Conservation (phyloP, 2,888 invertebrate genomes). For the Torymus auratus region DNA sequence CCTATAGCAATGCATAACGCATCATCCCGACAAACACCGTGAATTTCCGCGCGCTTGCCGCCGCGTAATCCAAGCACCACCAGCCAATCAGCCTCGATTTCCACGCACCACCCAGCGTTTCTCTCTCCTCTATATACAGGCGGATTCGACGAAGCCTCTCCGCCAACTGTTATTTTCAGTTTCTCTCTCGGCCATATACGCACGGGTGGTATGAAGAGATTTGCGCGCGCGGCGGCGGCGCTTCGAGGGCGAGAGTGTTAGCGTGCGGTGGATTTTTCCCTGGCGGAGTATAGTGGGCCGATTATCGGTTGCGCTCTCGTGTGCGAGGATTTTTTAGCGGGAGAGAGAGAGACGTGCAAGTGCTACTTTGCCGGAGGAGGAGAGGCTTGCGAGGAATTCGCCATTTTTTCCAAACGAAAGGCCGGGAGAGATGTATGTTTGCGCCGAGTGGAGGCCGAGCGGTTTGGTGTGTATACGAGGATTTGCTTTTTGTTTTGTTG, state of each 20-base stretch:
- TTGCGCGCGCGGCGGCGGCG: too few relatives aligned
- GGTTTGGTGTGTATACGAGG: too few relatives aligned
- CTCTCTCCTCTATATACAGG: too few relatives aligned
- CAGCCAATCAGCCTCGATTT: too few relatives aligned
- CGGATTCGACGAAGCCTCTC: too few relatives aligned
- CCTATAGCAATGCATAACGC: too few relatives aligned
- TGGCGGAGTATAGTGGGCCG: neutral
- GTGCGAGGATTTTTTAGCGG: neutral
- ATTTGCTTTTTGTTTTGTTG: too few relatives aligned
- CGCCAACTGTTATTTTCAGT: constrained; percentile 37
- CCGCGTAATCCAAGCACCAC: too few relatives aligned
- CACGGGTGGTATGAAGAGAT: constrained; percentile 7
- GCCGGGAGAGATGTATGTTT: neutral
- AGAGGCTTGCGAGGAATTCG: neutral
- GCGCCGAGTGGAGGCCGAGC: neutral
- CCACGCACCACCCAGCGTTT: too few relatives aligned
- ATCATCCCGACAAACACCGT: too few relatives aligned
- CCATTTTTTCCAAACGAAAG: neutral
- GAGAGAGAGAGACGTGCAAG: too few relatives aligned
- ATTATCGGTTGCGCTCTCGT: constrained; percentile 35
- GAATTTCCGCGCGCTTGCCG: too few relatives aligned
- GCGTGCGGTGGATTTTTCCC: constrained; percentile 26
- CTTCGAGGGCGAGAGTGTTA: constrained; percentile 27
- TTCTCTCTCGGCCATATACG: neutral
- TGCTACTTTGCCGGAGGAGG: neutral